A percentile compares a stretch with the other conserved stretches of the same genome.
These are phyloP conservation scores for Zootoca vivipara DNA, from an alignment of 2,113 vertebrate genomes.

Conservation along the genomic window DNA sequence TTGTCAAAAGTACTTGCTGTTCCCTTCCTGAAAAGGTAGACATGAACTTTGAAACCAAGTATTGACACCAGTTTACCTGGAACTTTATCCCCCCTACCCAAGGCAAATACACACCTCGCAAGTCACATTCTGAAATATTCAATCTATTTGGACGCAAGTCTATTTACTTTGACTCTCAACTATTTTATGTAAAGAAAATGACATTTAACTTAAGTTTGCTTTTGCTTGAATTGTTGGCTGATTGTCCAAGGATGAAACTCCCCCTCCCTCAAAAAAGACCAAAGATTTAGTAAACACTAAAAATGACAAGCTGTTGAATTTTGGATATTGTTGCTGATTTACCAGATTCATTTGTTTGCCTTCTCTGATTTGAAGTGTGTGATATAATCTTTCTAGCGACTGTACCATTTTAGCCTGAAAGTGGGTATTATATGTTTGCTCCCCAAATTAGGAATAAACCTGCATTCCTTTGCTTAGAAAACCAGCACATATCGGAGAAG, in stretches of 20 bases:
- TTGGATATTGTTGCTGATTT: background rate
- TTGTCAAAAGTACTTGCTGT: background rate
- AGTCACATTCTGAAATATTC: background rate
- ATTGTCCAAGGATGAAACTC: background rate
- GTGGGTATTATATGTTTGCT: background rate
- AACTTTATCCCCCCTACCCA: background rate
- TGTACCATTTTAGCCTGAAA: background rate
- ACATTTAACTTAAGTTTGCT: background rate
- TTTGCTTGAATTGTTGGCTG: background rate
- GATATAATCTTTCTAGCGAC: background rate
- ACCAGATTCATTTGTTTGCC: no score
- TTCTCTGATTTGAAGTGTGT: background rate
- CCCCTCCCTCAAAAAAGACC: no score
- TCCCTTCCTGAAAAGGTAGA: background rate
- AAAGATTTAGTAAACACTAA: no score
- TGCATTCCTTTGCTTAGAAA: background rate
- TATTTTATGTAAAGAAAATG: background rate
- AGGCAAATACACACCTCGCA: background rate
- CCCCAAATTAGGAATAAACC: background rate
- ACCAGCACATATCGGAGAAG: background rate
- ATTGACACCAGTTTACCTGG: background rate
- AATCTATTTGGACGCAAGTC: background rate
- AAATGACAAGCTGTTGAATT: background rate
- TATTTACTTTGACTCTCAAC: background rate
- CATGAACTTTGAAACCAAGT: background rate